These are phyloP conservation scores for Drosophila athabasca DNA, from an alignment of 1,140 invertebrate genomes.

Conservation along the genomic window DNA sequence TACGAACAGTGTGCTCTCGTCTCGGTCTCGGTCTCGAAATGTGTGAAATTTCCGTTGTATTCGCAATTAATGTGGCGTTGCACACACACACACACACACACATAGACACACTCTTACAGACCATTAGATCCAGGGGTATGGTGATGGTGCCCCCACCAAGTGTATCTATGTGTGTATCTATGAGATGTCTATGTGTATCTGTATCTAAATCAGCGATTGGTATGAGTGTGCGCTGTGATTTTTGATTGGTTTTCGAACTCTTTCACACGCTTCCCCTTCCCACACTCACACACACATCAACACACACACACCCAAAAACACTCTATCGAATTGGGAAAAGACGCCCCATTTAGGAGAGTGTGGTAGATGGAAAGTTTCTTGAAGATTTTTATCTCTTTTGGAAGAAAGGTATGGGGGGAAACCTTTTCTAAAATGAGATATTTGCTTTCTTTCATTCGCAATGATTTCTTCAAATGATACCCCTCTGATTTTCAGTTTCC, in stretches of 20 bases:
- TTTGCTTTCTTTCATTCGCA: no score
- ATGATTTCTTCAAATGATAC: no score
- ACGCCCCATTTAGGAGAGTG: no score
- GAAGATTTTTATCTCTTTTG: no score
- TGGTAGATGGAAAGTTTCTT: no score
- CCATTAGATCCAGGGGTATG: slow-evolving; percentile 49
- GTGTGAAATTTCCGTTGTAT: slow-evolving; percentile 71
- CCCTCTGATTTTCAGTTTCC: no score
- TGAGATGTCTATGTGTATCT: slow-evolving; percentile 18
- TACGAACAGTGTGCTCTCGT: slow-evolving; percentile 6
- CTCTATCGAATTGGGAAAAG: no score
- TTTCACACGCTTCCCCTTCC: slow-evolving; percentile 49
- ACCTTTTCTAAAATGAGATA: no score
- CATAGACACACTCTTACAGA: slow-evolving; percentile 27
- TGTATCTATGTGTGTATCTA: slow-evolving; percentile 47
- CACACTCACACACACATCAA: not conserved
- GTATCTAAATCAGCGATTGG: not conserved
- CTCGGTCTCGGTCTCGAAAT: slow-evolving; percentile 34
- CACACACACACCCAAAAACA: no score
- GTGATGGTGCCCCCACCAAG: slow-evolving; percentile 1
- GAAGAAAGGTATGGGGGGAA: no score
- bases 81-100: slow-evolving; percentile 22
- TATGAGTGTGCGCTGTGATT: slow-evolving; percentile 66
- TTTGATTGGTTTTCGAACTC: slow-evolving; percentile 76
- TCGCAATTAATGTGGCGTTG: slow-evolving; percentile 65